Conservation (phyloP, 2,113 vertebrate genomes). For the Macquaria ambigua region DNA sequence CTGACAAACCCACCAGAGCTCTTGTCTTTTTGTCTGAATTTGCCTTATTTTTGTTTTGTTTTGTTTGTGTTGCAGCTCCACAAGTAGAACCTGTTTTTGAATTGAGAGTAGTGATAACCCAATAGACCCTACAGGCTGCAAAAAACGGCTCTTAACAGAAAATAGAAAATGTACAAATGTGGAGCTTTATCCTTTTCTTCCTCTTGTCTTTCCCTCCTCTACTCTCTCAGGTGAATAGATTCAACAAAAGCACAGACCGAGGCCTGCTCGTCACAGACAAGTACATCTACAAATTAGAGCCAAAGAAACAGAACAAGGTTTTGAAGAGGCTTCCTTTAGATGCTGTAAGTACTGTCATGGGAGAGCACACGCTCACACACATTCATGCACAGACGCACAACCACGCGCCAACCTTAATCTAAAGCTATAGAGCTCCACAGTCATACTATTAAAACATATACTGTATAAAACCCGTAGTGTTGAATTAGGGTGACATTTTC, state of each 20-base stretch:
- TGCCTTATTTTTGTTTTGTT: background rate
- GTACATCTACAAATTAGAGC: constrained; percentile 92
- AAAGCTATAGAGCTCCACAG: background rate
- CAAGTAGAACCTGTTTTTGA: constrained; percentile 8
- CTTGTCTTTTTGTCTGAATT: constrained; percentile 6
- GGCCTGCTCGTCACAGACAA: constrained; percentile 91
- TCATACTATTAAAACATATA: background rate
- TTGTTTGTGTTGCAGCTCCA: constrained; percentile 12
- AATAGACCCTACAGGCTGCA: background rate
- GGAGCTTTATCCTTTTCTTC: background rate
- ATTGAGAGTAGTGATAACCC: background rate
- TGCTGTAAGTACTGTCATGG: constrained; percentile 77
- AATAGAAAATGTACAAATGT: constrained; percentile 4
- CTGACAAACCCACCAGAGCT: constrained; percentile 24
- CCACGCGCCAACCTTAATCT: background rate
- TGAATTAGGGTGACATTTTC: background rate
- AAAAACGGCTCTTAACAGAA: background rate
- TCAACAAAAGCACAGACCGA: constrained; percentile 90
- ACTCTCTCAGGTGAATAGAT: constrained; percentile 89
- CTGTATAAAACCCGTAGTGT: background rate
- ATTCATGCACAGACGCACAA: background rate
- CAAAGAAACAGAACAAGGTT: constrained; percentile 88
- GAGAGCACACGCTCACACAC: background rate
- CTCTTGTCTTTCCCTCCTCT: background rate
- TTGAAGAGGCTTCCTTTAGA: constrained; percentile 88